phyloP scores from a whole-genome alignment of 2,888 invertebrate genomes.

The Heliconius aoede region DNA sequence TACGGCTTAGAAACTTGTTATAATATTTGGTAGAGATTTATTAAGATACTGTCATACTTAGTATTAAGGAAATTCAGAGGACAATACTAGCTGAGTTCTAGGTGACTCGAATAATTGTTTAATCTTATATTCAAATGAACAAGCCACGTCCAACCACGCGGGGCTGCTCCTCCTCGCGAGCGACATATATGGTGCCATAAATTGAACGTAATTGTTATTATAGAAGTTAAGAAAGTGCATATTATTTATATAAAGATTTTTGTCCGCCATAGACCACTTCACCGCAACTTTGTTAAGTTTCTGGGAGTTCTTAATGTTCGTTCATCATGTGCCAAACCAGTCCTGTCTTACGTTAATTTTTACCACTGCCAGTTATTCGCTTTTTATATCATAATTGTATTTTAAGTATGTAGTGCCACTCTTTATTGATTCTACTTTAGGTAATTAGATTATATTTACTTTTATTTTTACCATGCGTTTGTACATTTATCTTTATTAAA shows the following conservation, averaged over 20 bases:
- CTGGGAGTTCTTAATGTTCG: constrained; percentile 29
- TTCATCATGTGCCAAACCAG: constrained; percentile 56
- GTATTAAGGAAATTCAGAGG: constrained; percentile 48
- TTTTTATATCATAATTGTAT: constrained; percentile 45
- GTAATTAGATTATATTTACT: constrained; percentile 48
- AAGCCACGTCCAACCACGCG: constrained; percentile 42
- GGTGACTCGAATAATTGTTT: constrained; percentile 44
- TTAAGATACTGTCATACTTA: constrained; percentile 32
- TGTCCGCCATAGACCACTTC: constrained; percentile 18
- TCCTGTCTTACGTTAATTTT: constrained; percentile 44
- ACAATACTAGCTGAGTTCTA: constrained; percentile 59
- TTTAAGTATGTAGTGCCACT: constrained; percentile 46
- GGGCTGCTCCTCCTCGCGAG: constrained; percentile 51
- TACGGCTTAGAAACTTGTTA: constrained; percentile 47
- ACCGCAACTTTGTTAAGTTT: constrained; percentile 7
- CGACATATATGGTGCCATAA: constrained; percentile 67
- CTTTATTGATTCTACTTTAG: constrained; percentile 51
- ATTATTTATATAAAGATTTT: constrained; percentile 52
- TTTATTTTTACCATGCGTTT: constrained; percentile 41
- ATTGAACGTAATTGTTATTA: constrained; percentile 58
- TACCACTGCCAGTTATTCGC: constrained; percentile 57
- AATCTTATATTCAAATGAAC: constrained; percentile 33
- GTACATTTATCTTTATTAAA: constrained; percentile 46
- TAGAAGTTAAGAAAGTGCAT: constrained; percentile 65
- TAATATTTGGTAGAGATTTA: constrained; percentile 50